phyloP scores from a whole-genome alignment of 92 coral and sea anemone species.

The Palythoa heliodiscus region DNA sequence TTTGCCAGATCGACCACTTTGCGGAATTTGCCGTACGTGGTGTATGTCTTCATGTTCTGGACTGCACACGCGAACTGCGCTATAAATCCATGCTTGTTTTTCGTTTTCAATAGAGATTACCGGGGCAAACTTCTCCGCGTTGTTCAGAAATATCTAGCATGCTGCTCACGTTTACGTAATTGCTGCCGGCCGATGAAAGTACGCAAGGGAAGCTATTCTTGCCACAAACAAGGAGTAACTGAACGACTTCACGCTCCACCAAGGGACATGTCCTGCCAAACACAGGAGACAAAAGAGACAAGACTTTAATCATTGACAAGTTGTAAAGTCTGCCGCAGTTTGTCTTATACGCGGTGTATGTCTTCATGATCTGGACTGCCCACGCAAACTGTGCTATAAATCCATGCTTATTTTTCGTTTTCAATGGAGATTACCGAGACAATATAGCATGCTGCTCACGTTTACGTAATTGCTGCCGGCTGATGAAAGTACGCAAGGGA shows the following conservation, averaged over 20 bases:
- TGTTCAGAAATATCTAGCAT: neutral
- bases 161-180: neutral
- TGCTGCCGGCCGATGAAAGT: neutral
- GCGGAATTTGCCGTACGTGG: neutral
- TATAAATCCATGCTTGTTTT: constrained; percentile 26
- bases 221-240: neutral
- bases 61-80: constrained; percentile 34
- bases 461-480: neutral
- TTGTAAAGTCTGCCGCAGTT: neutral
- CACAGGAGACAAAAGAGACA: constrained; percentile 21
- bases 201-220: neutral
- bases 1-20: constrained; percentile 12
- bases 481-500: neutral
- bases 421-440: constrained; percentile 18
- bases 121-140: neutral
- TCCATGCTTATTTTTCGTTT: constrained; percentile 5
- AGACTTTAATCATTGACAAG: neutral
- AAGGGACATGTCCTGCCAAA: neutral
- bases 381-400: constrained; percentile 38
- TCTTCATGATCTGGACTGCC: constrained; percentile 30
- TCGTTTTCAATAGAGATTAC: constrained; percentile 26
- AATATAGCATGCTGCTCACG: constrained; percentile 1
- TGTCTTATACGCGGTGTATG: constrained; percentile 4
- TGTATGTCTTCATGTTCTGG: constrained; percentile 37
- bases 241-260: neutral